These are phyloP conservation scores for Dinocampus coccinellae DNA, from an alignment of 2,888 invertebrate species.

Conservation along the genomic window DNA sequence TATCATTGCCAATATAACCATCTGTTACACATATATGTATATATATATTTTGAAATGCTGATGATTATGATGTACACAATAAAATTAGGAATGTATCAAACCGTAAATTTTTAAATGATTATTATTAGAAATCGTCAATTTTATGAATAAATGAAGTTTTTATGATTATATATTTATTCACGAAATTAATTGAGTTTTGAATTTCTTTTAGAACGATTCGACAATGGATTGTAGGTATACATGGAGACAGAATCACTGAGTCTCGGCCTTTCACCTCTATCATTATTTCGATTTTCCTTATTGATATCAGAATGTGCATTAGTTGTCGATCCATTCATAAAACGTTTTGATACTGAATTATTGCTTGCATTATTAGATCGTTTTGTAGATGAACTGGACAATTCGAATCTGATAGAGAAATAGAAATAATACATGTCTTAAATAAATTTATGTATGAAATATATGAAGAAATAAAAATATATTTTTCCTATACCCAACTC, in stretches of 20 bases:
- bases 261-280: not conserved
- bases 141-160: not conserved
- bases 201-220: not conserved
- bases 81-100: not conserved
- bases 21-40: no score
- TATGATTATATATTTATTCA: not conserved
- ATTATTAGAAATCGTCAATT: not conserved
- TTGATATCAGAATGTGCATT: not conserved
- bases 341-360: not conserved
- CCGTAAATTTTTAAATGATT: not conserved
- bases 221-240: slow-evolving; percentile 6
- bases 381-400: not conserved
- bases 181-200: not conserved
- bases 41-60: no score
- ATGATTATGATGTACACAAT: no score
- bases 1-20: no score
- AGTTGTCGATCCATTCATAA: not conserved
- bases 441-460: no score
- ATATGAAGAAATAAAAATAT: no score
- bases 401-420: not conserved
- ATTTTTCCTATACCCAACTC: not conserved
- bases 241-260: not conserved
- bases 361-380: not conserved
- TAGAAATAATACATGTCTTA: not conserved
- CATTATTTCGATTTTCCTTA: slow-evolving; percentile 5